Evolutionary conservation across 2,888 invertebrate genomes (phyloP).

Genomic region (Bugula neritina): DNA sequence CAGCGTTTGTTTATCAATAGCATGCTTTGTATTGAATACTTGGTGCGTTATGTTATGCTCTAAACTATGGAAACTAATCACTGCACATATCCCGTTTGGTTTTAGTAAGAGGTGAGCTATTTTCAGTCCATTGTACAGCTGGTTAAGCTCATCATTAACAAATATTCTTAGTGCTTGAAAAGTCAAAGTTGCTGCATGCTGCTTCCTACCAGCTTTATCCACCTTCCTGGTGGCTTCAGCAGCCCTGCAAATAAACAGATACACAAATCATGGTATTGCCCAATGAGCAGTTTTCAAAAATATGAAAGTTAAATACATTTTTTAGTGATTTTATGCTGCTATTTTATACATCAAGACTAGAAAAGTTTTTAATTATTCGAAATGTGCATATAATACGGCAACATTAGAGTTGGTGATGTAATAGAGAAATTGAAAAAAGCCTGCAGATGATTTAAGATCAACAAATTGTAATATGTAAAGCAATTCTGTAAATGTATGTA

Average conservation of each 20-base stretch:
- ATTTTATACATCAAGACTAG: too few species aligned
- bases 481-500: too few species aligned
- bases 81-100: constrained; percentile 70
- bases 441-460: too few species aligned
- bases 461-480: too few species aligned
- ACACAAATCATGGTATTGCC: too few species aligned
- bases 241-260: neutral
- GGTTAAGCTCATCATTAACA: constrained; percentile 91
- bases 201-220: constrained; percentile 69
- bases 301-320: too few species aligned
- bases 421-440: too few species aligned
- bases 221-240: neutral
- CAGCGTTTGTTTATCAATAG: constrained; percentile 56
- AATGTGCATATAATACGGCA: too few species aligned
- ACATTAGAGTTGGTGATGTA: too few species aligned
- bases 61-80: constrained; percentile 83
- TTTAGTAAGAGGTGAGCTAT: constrained; percentile 70
- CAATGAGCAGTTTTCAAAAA: too few species aligned
- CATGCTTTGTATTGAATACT: constrained; percentile 70
- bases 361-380: too few species aligned
- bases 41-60: constrained; percentile 90
- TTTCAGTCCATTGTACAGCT: constrained; percentile 80
- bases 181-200: constrained; percentile 81
- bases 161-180: constrained; percentile 91
- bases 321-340: too few species aligned